Percentiles rank a stretch among this genome's conserved stretches.
These are phyloP conservation scores for Lasioglossum malachurum DNA, from an alignment of 2,888 invertebrate species.

Conservation along the genomic window DNA sequence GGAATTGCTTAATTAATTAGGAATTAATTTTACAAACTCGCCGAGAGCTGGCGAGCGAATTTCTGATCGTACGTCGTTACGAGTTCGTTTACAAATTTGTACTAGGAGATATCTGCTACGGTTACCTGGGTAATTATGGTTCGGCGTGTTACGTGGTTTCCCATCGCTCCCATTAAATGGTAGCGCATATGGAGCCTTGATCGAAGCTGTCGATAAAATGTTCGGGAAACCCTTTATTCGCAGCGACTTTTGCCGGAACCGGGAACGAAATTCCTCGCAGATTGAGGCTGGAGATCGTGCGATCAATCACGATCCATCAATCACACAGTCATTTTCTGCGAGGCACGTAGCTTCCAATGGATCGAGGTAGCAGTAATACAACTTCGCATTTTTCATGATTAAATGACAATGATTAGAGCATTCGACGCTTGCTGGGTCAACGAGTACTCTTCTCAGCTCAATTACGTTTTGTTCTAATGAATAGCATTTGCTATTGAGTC, in stretches of 20 bases:
- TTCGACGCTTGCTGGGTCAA: background rate
- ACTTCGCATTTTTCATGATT: background rate
- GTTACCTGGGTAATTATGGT: background rate
- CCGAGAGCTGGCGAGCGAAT: conserved; percentile 13
- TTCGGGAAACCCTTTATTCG: conserved; percentile 3
- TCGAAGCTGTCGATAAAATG: background rate
- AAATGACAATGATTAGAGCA: background rate
- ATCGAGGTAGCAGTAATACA: background rate
- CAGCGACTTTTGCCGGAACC: background rate
- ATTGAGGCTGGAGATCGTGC: conserved; percentile 4
- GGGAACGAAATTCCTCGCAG: conserved; percentile 34
- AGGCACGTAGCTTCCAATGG: background rate
- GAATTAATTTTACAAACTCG: background rate
- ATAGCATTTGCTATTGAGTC: background rate
- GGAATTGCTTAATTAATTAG: conserved; percentile 28
- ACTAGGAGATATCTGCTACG: background rate
- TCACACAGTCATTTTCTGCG: conserved; percentile 25
- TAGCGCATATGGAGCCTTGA: conserved; percentile 1
- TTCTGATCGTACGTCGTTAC: background rate
- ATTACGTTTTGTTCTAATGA: too few species aligned
- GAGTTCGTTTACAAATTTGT: conserved; percentile 37
- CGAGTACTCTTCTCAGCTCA: background rate
- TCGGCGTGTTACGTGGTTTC: background rate
- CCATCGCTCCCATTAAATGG: conserved; percentile 19
- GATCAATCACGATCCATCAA: conserved; percentile 44